Evolutionary conservation across 2,113 vertebrate species (phyloP).

Genomic region (Pteruthius melanotis): DNA sequence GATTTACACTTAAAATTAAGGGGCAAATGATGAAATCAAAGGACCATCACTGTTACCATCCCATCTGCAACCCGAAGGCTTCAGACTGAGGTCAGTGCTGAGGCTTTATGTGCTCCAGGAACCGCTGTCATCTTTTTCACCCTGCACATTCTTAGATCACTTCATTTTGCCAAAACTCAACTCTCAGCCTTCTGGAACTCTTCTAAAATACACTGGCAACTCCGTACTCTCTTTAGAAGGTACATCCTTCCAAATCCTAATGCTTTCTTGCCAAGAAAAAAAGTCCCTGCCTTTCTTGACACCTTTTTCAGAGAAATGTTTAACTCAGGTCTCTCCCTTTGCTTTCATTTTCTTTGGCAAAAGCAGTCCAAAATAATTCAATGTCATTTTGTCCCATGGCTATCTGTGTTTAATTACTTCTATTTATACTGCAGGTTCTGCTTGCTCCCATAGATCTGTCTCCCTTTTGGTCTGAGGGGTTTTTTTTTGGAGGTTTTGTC

Average conservation of each 20-base stretch:
- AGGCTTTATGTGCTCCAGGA: not conserved
- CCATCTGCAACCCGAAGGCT: not conserved
- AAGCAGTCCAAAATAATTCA: not conserved
- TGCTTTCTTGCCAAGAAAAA: not conserved
- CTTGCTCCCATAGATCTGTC: not conserved
- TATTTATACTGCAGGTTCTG: not conserved
- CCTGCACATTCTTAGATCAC: not conserved
- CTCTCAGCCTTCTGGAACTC: not conserved
- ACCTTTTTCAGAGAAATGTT: not conserved
- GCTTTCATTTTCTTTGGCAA: not conserved
- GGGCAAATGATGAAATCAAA: not conserved
- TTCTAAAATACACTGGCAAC: not conserved
- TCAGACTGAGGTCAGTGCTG: not conserved
- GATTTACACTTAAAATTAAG: not conserved
- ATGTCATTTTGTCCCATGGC: not conserved
- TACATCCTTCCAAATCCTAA: not conserved
- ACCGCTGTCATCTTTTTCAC: not conserved
- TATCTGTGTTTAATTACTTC: not conserved
- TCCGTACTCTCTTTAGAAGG: not conserved
- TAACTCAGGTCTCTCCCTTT: not conserved
- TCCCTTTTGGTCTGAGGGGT: not conserved
- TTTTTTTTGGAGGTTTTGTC: not conserved
- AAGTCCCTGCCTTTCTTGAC: not conserved
- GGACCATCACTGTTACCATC: not conserved
- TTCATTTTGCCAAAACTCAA: not conserved